Evolutionary conservation across 2,888 invertebrate species (phyloP).

Genomic region (Rhyacophila evoluta): DNA sequence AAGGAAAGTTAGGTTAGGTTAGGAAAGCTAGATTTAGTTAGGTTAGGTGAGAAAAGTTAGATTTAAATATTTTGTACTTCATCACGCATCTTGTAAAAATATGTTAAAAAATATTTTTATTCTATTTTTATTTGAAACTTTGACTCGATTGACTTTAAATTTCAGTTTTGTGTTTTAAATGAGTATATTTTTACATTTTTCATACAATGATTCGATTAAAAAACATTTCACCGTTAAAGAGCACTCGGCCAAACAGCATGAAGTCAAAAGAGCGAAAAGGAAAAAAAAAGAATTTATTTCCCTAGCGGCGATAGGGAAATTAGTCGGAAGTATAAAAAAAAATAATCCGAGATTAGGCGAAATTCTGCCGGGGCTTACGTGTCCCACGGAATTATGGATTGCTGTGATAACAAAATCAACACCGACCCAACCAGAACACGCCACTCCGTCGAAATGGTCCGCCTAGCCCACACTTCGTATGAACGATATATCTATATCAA

Average conservation of each 20-base stretch:
- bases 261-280: conserved; percentile 1
- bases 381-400: conserved; percentile 48
- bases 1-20: too few relatives aligned
- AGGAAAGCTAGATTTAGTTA: too few relatives aligned
- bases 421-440: conserved; percentile 35
- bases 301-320: conserved; percentile 38
- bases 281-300: conserved; percentile 10
- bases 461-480: background rate
- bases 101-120: too few relatives aligned
- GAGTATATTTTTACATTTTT: background rate
- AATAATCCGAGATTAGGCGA: conserved; percentile 51
- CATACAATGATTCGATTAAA: background rate
- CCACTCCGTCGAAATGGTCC: conserved; percentile 35
- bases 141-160: too few relatives aligned
- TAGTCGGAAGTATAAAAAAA: conserved; percentile 51
- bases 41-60: too few relatives aligned
- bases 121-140: too few relatives aligned
- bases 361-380: conserved; percentile 48
- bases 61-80: too few relatives aligned
- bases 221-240: background rate
- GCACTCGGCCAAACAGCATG: background rate
- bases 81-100: too few relatives aligned
- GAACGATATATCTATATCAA: background rate
- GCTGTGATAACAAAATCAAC: conserved; percentile 51
- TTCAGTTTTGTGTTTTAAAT: too few relatives aligned